A percentile compares a stretch with the other conserved stretches of the same genome.
These are phyloP conservation scores for Mormyrus lacerda DNA, from an alignment of 2,113 vertebrate genomes.

Conservation along the genomic window DNA sequence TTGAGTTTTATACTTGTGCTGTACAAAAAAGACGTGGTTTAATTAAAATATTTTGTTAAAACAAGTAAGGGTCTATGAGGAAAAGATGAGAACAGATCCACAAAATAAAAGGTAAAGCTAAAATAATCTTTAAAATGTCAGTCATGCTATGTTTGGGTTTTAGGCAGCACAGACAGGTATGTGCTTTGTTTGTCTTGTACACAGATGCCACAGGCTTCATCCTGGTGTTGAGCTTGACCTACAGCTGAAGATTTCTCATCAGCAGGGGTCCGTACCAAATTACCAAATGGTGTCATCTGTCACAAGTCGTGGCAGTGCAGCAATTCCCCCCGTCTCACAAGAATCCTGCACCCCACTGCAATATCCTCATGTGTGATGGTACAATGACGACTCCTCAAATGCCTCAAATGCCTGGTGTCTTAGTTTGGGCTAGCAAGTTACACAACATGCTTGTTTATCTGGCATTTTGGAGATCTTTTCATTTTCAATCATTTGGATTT, in stretches of 20 bases:
- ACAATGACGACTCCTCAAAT: background rate
- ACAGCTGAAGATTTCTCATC: background rate
- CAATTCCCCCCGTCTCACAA: background rate
- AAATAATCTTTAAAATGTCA: background rate
- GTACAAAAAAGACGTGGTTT: background rate
- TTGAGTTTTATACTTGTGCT: background rate
- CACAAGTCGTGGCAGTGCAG: background rate
- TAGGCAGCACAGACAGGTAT: background rate
- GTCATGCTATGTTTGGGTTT: background rate
- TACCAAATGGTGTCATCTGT: background rate
- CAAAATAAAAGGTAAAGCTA: background rate
- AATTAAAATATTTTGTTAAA: background rate
- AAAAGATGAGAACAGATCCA: background rate
- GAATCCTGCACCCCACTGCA: background rate
- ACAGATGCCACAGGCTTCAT: background rate
- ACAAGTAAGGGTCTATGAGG: background rate
- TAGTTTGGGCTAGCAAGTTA: background rate
- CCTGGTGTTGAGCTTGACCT: background rate
- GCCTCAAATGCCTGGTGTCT: background rate
- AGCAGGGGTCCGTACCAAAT: background rate
- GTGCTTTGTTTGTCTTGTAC: background rate
- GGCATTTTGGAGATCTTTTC: background rate
- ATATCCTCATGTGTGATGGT: background rate
- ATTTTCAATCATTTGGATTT: background rate
- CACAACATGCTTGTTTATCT: background rate